These are phyloP conservation scores for Craseonycteris thonglongyai DNA, from an alignment of 2,113 vertebrate genomes.

Conservation along the genomic window DNA sequence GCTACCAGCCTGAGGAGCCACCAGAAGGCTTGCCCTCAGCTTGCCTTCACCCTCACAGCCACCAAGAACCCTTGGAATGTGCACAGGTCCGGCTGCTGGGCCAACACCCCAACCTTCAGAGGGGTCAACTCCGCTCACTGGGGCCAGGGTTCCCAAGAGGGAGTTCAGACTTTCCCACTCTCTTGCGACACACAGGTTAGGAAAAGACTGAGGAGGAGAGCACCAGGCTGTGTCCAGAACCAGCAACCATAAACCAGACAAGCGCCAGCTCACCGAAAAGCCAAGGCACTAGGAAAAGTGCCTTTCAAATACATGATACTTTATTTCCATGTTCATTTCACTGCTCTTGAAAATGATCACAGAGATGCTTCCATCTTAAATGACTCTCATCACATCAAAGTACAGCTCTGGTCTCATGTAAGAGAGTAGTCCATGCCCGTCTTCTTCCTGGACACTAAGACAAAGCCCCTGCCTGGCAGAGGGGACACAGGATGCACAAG, in stretches of 20 bases:
- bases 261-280: background rate
- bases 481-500: rapidly evolving
- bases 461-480: background rate
- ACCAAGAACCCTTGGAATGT: background rate
- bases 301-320: background rate
- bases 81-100: rapidly evolving
- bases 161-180: background rate
- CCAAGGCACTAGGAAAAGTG: background rate
- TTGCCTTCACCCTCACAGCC: background rate
- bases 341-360: background rate
- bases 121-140: rapidly evolving
- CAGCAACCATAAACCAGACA: rapidly evolving
- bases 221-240: background rate
- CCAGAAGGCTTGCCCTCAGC: background rate
- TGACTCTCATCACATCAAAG: background rate
- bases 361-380: background rate
- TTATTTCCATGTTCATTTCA: background rate
- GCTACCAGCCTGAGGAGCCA: background rate
- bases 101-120: background rate
- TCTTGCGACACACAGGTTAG: background rate
- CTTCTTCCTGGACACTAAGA: background rate
- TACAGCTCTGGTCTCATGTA: background rate
- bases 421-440: rapidly evolving
- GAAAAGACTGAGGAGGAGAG: background rate
- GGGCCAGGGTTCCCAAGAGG: background rate